Base-by-base conservation (phyloP, 2,113 vertebrate genomes). In the Gorsachius goisagi region DNA sequence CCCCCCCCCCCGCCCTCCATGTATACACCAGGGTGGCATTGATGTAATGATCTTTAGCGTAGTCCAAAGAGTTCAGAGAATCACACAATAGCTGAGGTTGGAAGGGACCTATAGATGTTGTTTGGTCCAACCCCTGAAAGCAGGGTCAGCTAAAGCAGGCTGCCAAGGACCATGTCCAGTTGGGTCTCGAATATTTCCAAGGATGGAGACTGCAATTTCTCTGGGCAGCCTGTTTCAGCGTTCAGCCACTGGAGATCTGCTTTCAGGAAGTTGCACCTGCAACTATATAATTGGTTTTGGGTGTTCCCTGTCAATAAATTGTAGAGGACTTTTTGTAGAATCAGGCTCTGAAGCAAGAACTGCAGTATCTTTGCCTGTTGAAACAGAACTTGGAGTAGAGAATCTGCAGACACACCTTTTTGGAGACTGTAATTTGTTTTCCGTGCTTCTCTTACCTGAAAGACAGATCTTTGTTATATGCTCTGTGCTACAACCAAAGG, bases 71-170 rank as follows among this genome's bases (percentile, higher is more conserved):
- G 22, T 8, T 20, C 22, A 11, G 33, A 60, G 63, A 74, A 45
- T 68, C 12, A 6, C 11, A 23, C 19, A 18, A 3, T 6, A 59
- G 44, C 41, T 78, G 69, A 66, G 47, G 9, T 23, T 75, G 60
- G 27, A 76, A 81, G n/a, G 11, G 4, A 47, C 5, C 28, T 74
- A 0, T 4, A 21, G 52, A 14, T 20, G 22, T 45, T 1, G 4
- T 49, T 24, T 45, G 63, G 52, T 41, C 28, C 26, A 41, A 6
- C 32, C 11, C 37, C 53, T 59, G 52, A 52, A 32, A 77, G 24
- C 27, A 76, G 8, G 27, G 27, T 9, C 44, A 41, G 44, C 30
- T 62, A 56, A 28, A 88, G 62, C 44, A 64, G 41, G n/a, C 35
- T 88, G 28, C 9, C 26, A 71, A 75, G 64, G 15, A 44, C 41